Percentiles rank a stretch among this genome's conserved stretches.
Evolutionary conservation across 2,113 vertebrate species (phyloP).

Genomic region (Pimephales promelas): DNA sequence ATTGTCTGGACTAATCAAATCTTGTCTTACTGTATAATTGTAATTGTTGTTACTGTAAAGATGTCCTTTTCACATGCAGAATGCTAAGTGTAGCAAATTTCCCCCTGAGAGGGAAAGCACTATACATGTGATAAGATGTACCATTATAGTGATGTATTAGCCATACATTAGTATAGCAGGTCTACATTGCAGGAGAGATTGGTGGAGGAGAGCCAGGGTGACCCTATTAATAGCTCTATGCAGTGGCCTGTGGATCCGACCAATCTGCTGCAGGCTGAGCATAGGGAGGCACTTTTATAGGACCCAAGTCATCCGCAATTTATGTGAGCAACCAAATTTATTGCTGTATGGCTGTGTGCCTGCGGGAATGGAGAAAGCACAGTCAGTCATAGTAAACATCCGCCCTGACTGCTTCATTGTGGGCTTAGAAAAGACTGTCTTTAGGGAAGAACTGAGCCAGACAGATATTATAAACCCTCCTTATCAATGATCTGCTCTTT

Average conservation of each 20-base stretch:
- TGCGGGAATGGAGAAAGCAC: conserved; percentile 20
- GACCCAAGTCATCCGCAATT: conserved; percentile 18
- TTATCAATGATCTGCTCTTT: not conserved
- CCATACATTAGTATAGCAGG: conserved; percentile 8
- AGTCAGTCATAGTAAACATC: conserved; percentile 30
- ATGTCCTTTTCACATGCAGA: conserved; percentile 8
- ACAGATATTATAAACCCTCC: not conserved
- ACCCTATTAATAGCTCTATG: conserved; percentile 68
- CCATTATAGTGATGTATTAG: conserved; percentile 38
- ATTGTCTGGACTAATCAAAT: not conserved
- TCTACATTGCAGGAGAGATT: conserved; percentile 35
- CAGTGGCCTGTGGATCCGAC: conserved; percentile 52
- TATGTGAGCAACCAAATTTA: conserved; percentile 34
- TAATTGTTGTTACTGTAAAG: not conserved
- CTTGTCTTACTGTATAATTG: not conserved
- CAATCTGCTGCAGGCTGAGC: conserved; percentile 55
- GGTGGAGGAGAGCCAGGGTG: conserved; percentile 49
- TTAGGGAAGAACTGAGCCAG: not conserved
- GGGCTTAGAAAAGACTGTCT: not conserved
- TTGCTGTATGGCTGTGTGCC: conserved; percentile 9
- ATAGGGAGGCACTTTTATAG: conserved; percentile 24
- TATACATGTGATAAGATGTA: not conserved
- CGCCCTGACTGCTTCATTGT: conserved; percentile 16
- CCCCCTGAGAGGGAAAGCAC: not conserved
- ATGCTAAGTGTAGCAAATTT: not conserved